These are phyloP conservation scores for Corythornis leucogaster DNA, from an alignment of 2,797 vertebrate genomes.

Conservation along the genomic window DNA sequence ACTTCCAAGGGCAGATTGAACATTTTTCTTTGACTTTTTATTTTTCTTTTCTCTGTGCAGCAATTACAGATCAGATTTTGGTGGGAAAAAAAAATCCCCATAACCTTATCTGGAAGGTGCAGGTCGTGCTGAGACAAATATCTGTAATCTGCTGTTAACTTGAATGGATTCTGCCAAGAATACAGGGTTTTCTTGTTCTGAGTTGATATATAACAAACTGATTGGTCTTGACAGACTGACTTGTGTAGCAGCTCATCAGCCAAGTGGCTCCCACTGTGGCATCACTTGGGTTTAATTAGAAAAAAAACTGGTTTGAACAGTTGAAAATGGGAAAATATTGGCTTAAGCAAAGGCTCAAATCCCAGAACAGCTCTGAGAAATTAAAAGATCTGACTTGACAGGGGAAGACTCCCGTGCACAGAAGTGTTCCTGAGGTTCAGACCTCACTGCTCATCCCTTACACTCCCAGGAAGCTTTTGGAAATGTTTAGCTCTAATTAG, in stretches of 20 bases:
- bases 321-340: constrained; percentile 12
- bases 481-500: constrained; percentile 15
- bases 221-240: constrained; percentile 24
- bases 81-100: background rate
- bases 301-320: background rate
- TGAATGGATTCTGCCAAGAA: background rate
- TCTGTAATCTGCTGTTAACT: background rate
- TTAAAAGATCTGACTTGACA: background rate
- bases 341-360: background rate
- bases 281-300: constrained; percentile 29
- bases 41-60: background rate
- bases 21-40: background rate
- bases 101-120: background rate
- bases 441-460: constrained; percentile 4
- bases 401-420: background rate
- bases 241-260: constrained; percentile 11
- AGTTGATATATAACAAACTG: background rate
- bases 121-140: background rate
- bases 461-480: background rate
- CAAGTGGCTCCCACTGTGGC: constrained; percentile 10
- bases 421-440: constrained; percentile 26
- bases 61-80: background rate
- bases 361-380: background rate
- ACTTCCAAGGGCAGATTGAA: background rate
- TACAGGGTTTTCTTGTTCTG: background rate